Base-by-base conservation (phyloP, 2,113 vertebrate genomes). In the Thryonomys swinderianus region DNA sequence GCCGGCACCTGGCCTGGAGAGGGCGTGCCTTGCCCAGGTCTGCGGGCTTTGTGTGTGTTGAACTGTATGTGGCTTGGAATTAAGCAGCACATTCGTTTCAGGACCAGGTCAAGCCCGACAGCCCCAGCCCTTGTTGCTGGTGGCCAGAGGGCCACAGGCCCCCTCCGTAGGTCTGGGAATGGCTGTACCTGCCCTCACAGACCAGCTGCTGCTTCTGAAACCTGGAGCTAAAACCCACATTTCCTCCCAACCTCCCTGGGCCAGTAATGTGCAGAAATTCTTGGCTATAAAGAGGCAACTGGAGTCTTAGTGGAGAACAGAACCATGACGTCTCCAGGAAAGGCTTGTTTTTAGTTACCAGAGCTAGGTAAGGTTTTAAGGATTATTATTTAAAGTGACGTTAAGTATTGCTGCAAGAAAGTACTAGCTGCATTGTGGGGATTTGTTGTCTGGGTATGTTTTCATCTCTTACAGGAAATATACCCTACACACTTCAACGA, bases 371-470 rank as follows among this genome's bases (percentile, higher is more conserved):
- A 51, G 10, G 17, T 42, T n/a, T 51, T 76, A 84, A 78, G 76
- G 81, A n/a, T 61, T 20, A 62, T 42, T 67, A 34, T 34, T 83
- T 59, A 37, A 87, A 42, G 8, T 82, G 64, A 71, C 20, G 13
- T n/a, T 86, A 57, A 53, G 84, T 53, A 67, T 59, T 45, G 48
- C 53, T 57, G 23, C 27, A 89, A 69, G 87, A 86, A 61, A 89
- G 27, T 12, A 45, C 62, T 30, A 82, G 48, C 17, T 59, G 12
- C 17, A 48, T 9, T 67, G 91, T 79, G 30, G 7, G 14, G n/a
- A 80, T 42, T 66, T 32, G 51, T 55, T 32, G 5, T 59, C 23
- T 21, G 48, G n/a, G 25, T 69, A 8, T 40, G 6, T 69, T 10
- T 83, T 80, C 17, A 61, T 81, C 45, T 51, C 32, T 67, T 55